Conservation (phyloP, 2,113 vertebrate species). For the Callipepla californica region DNA sequence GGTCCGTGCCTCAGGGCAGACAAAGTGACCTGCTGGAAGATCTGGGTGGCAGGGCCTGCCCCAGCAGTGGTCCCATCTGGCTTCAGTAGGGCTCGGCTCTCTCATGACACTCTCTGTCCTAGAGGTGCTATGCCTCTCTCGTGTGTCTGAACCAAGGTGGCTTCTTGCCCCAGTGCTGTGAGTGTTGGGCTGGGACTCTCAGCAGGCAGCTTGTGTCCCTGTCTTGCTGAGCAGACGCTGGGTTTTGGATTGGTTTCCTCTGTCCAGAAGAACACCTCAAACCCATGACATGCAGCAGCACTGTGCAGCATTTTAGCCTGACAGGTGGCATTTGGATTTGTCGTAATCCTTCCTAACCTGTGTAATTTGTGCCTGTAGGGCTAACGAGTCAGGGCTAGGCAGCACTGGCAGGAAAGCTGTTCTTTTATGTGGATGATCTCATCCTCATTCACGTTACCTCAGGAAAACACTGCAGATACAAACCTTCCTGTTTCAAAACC, state of each 20-base stretch:
- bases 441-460: not conserved
- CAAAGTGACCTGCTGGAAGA: not conserved
- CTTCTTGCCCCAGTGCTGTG: not conserved
- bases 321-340: not conserved
- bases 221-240: not conserved
- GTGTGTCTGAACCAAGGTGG: not conserved
- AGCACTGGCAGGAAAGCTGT: accelerated
- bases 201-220: not conserved
- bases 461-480: not conserved
- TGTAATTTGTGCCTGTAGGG: not conserved
- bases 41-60: not conserved
- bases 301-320: not conserved
- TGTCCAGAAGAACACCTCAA: not conserved
- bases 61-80: accelerated
- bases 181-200: not conserved
- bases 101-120: not conserved
- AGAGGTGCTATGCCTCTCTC: not conserved
- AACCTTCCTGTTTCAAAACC: not conserved
- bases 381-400: not conserved
- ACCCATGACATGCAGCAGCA: accelerated
- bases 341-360: not conserved
- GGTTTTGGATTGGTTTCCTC: not conserved
- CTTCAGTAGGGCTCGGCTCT: not conserved
- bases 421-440: not conserved
- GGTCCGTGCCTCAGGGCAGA: not conserved